These are phyloP conservation scores for Rallus limicola DNA, from an alignment of 2,113 vertebrate genomes.

Conservation along the genomic window DNA sequence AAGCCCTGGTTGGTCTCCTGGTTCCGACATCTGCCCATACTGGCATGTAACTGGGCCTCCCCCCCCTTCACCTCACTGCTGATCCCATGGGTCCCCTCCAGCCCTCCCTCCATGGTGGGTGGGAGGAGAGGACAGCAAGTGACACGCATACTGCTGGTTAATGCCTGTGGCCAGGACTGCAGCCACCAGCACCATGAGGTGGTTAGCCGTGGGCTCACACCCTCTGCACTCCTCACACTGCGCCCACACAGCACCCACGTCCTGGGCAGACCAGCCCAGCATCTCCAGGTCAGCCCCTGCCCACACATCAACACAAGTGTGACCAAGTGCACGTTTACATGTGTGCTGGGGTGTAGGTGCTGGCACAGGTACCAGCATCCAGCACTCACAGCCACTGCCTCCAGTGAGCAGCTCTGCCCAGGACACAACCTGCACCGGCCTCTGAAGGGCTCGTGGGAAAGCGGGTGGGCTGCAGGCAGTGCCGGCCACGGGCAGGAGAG, in stretches of 20 bases:
- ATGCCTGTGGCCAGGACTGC: fast-evolving
- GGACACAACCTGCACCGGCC: background rate
- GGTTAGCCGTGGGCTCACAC: background rate
- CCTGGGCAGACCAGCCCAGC: fast-evolving
- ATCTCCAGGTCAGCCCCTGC: background rate
- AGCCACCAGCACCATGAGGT: background rate
- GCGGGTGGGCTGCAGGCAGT: background rate
- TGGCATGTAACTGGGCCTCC: background rate
- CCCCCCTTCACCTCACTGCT: background rate
- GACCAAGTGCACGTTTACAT: fast-evolving
- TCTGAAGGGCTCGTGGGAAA: background rate
- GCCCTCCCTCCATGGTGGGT: background rate
- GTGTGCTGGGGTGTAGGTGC: background rate
- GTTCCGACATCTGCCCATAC: background rate
- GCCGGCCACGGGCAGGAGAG: fast-evolving
- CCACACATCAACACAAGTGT: background rate
- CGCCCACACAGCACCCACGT: background rate
- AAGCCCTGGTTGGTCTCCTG: background rate
- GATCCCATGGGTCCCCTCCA: background rate
- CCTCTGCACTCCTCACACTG: fast-evolving
- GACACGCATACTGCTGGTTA: background rate
- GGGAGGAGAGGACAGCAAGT: background rate
- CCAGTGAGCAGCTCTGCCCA: fast-evolving
- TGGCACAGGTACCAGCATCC: fast-evolving
- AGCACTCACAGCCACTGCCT: background rate